These are phyloP conservation scores for Sebastes goodei DNA, from an alignment of 2,797 vertebrate species.

Conservation along the genomic window DNA sequence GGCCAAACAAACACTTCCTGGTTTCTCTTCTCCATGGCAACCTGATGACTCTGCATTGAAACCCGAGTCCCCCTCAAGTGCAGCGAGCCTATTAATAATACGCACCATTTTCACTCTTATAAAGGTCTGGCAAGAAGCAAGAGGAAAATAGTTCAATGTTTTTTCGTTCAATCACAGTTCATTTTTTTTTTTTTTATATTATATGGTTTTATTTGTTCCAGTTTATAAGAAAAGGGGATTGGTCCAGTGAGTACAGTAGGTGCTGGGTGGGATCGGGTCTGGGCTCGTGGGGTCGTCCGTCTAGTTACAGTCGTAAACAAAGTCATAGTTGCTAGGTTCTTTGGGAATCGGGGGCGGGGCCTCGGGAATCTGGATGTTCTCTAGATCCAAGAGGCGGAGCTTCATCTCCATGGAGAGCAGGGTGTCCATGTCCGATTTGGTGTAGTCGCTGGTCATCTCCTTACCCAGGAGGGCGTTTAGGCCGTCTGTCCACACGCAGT, in stretches of 20 bases:
- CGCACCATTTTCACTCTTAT: slow-evolving; percentile 48
- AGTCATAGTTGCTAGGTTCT: slow-evolving; percentile 99
- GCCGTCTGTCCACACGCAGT: slow-evolving; percentile 98
- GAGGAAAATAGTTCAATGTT: slow-evolving; percentile 60
- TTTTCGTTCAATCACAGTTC: slow-evolving; percentile 66
- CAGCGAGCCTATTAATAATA: slow-evolving; percentile 55
- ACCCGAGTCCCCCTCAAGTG: slow-evolving; percentile 59
- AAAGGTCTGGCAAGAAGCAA: slow-evolving; percentile 62
- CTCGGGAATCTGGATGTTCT: slow-evolving; percentile 99
- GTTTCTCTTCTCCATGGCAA: slow-evolving; percentile 58
- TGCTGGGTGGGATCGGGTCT: slow-evolving; percentile 20
- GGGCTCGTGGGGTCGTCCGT: slow-evolving; percentile 18
- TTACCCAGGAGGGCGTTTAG: slow-evolving; percentile 97
- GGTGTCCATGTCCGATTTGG: slow-evolving; percentile 95
- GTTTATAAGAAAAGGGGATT: slow-evolving; percentile 79
- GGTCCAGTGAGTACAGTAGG: slow-evolving; percentile 78
- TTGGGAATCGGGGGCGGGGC: slow-evolving; percentile 98
- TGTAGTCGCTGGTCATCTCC: slow-evolving; percentile 98
- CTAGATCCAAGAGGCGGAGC: slow-evolving; percentile 97
- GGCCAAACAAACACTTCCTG: slow-evolving; percentile 52
- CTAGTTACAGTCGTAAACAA: slow-evolving; percentile 99
- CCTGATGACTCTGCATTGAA: slow-evolving; percentile 38
- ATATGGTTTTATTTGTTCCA: slow-evolving; percentile 83
- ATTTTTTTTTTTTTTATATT: slow-evolving; percentile 20
- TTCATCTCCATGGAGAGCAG: slow-evolving; percentile 99